Base-by-base conservation (phyloP, 2,113 vertebrate genomes). In the Procavia capensis region DNA sequence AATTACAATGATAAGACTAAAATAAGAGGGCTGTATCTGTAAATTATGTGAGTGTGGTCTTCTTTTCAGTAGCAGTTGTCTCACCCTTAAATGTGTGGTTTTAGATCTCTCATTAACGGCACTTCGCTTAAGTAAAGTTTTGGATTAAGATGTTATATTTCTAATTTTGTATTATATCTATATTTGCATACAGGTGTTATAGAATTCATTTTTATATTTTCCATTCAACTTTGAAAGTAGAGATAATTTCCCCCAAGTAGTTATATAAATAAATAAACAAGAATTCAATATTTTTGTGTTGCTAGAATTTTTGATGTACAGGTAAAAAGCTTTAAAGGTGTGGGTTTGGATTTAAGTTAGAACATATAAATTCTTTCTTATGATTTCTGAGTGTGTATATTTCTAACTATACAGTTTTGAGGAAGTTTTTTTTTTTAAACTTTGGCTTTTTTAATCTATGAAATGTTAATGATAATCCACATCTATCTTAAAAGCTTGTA, bases 181-280 rank as follows among this genome's bases (percentile, higher is more conserved):
- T 41, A 68, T 39, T 11, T 57, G 57, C 57, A 59, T 45, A 93
- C 6, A 83, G 34, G 90, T 75, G 31, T 57, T 66, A 70, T 13
- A 63, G 13, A 84, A 16, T 89, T 92, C 4, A 64, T 43, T 96
- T 96, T 96, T 92, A 19, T 83, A 85, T 74, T 80, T 93, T 85
- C 27, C 72, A 1, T 79, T 93, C 72, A 92, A n/a, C 54, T 72
- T 89, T 85, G 75, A 47, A 72, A 93, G 6, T 89, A 85, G 72
- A 85, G 29, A 31, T 72, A 45, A 76, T 95, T 83, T 94, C 75
- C 19, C 31, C 34, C 34, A 59, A 59, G 57, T 66, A 91, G 29
- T 57, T 89, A 6, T 91, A 74, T 94, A 91, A 94, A 66, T 94
- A 90, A 94, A 64, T 91, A 74, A 47, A 4, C 54, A 74, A 82